Base-by-base conservation (phyloP, 1,140 invertebrate genomes). In the Drosophila pachea region DNA sequence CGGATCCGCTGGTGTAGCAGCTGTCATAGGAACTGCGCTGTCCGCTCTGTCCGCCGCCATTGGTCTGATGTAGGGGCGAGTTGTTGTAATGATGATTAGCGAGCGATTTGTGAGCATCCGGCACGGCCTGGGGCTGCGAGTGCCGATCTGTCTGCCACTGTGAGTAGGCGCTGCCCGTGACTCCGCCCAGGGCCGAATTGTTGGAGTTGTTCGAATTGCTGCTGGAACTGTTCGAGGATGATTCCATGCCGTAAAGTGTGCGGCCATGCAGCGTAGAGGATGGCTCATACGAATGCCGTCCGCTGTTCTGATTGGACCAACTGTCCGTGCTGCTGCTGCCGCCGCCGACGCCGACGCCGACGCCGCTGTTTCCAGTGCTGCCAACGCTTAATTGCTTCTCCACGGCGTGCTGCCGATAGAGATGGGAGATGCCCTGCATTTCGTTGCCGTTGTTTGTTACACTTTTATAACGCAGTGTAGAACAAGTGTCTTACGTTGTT, bases 391-490 rank as follows among this genome's bases (percentile, higher is more conserved):
- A 40, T 60, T 89, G 87, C 50, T 89, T 89, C 49, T 89, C 88
- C n/a, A 89, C 76, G 53, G 88, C 88, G 55, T 89, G 88, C 68
- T 89, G 88, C 42, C 88, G 83, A 73, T 87, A 89, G 48, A 89
- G 78, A 74, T 89, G 88, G 12, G 89, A 82, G 47, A 89, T 89
- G 47, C 88, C 88, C 60, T 89, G 88, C 88, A 89, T 89, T 68
- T 47, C 49, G 50, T 65, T 38, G 59, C 40, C 48, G 55, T 65
- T 62, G 12, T 61, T 84, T 62, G 16, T 61, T 84, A 83, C 76
- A 83, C 78, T 84, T 78, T 78, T 75, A 63, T 47, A 53, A 52
- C 42, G 56, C 63, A 83, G 78, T 82, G 74, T 82, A 82, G 40
- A 67, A 56, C 59, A 50, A 36, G 14, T 68, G 42, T 53, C 50